Percentiles rank a stretch among this genome's conserved stretches.
Conservation (phyloP, 1,140 invertebrate species). For the Dinoponera quadriceps region DNA sequence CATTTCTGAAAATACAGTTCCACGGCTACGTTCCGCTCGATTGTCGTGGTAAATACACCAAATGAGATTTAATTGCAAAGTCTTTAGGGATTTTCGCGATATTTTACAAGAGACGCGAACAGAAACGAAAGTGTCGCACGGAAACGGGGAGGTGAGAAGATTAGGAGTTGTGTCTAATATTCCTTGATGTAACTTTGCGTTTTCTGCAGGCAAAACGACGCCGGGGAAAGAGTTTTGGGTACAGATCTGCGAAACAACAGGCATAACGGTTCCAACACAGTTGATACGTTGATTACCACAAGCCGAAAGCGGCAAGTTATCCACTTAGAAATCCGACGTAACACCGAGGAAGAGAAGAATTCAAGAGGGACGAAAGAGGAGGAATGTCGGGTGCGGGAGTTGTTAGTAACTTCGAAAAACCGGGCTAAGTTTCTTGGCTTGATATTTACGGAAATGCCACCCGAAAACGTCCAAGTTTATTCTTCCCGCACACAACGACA, state of each 20-base stretch:
- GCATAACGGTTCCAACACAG: conserved; percentile 53
- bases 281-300: conserved; percentile 62
- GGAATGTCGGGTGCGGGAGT: conserved; percentile 21
- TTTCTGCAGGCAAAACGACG: conserved; percentile 18
- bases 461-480: conserved; percentile 74
- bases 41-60: neutral
- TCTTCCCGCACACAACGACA: conserved; percentile 20
- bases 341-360: conserved; percentile 67
- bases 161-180: neutral
- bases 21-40: too few relatives aligned
- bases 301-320: conserved; percentile 77
- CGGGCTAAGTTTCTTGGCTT: conserved; percentile 73
- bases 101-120: neutral
- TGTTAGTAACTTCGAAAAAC: conserved; percentile 80
- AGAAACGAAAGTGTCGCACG: neutral
- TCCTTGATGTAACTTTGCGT: conserved; percentile 31
- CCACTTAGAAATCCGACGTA: conserved; percentile 82
- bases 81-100: neutral
- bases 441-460: conserved; percentile 65
- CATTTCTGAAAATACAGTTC: too few relatives aligned
- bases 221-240: conserved; percentile 40
- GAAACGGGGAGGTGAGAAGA: too few relatives aligned
- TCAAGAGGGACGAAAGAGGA: conserved; percentile 13
- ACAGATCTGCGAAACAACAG: conserved; percentile 42
- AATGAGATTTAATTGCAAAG: neutral